Evolutionary conservation across 2,888 invertebrate species (phyloP).

Genomic region (Acheta domesticus): DNA sequence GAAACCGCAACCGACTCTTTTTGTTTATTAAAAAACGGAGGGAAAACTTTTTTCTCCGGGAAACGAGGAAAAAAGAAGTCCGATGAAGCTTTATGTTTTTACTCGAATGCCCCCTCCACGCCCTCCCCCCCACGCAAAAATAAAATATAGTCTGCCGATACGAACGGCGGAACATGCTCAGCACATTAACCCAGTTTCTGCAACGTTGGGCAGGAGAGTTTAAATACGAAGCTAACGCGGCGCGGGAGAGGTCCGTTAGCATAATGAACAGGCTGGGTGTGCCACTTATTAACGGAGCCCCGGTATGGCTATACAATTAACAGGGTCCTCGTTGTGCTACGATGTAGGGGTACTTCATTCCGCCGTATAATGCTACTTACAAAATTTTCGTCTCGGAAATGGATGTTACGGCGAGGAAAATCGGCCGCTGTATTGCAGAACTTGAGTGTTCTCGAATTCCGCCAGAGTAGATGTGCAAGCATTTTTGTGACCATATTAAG

Average conservation of each 20-base stretch:
- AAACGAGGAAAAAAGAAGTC: not conserved
- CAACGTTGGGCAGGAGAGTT: not conserved
- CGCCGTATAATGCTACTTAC: not conserved
- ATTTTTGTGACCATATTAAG: too few species aligned
- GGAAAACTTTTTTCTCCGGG: not conserved
- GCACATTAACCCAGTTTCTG: slow-evolving; percentile 18
- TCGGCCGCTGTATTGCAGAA: not conserved
- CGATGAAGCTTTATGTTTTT: not conserved
- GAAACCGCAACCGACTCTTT: not conserved
- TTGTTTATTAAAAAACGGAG: not conserved
- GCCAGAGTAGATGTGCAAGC: too few species aligned
- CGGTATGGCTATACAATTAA: slow-evolving; percentile 8
- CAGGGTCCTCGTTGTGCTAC: not conserved
- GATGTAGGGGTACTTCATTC: not conserved
- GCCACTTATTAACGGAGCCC: not conserved
- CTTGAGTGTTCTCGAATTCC: too few species aligned
- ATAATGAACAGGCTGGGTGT: not conserved
- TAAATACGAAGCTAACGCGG: not conserved
- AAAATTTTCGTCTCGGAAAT: not conserved
- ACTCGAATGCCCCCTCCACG: not conserved
- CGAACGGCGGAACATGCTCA: not conserved
- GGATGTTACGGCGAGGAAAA: not conserved
- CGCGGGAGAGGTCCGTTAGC: not conserved
- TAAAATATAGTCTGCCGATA: slow-evolving; percentile 8
- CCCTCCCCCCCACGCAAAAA: not conserved